phyloP scores from a whole-genome alignment of 2,113 vertebrate species.

The Elephas maximus region DNA sequence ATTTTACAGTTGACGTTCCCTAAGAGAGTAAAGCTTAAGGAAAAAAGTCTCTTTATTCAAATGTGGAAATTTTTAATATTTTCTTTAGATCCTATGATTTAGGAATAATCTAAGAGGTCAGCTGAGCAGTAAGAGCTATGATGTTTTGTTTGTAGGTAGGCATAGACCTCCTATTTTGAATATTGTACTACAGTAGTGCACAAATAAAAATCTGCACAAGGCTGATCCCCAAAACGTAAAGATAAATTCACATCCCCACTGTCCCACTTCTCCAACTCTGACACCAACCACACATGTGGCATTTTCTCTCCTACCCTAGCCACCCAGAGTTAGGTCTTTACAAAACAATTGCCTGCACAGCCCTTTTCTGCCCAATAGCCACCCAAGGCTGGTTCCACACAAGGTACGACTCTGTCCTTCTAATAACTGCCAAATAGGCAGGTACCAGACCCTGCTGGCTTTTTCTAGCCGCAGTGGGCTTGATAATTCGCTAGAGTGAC shows the following conservation, averaged over 20 bases:
- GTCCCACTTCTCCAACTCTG: too few relatives aligned
- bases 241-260: not conserved
- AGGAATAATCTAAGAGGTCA: not conserved
- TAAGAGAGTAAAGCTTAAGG: not conserved
- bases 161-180: not conserved
- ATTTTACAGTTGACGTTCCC: not conserved
- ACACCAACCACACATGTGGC: too few relatives aligned
- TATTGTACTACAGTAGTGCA: not conserved
- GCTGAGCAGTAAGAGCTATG: not conserved
- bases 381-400: not conserved
- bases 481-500: not conserved
- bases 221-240: not conserved
- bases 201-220: not conserved
- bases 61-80: conserved; percentile 41
- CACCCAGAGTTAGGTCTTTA: too few relatives aligned
- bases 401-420: too few relatives aligned
- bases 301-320: too few relatives aligned
- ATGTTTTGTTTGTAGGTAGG: not conserved
- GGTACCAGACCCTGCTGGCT: not conserved
- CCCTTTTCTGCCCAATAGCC: too few relatives aligned
- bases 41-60: conserved; percentile 7
- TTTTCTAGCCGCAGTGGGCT: not conserved
- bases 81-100: not conserved
- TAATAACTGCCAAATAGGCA: not conserved
- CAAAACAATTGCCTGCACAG: too few relatives aligned